Evolutionary conservation across 2,113 vertebrate genomes (phyloP).

Genomic region (Cercopithecus mona): DNA sequence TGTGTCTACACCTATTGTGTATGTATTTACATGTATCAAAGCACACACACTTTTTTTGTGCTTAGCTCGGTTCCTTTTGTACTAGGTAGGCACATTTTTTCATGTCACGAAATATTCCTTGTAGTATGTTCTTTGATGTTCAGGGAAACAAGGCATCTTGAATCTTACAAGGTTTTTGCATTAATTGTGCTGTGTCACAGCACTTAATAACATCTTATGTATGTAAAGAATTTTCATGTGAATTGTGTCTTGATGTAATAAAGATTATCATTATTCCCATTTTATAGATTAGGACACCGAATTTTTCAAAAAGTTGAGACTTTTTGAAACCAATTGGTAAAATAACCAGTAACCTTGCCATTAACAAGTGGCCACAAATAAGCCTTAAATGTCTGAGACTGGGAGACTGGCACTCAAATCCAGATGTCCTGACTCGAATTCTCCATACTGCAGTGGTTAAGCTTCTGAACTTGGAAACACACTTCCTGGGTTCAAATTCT

Average conservation of each 20-base stretch:
- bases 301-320: not conserved
- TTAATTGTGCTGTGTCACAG: not conserved
- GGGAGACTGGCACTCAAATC: not conserved
- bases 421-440: not conserved
- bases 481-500: not conserved
- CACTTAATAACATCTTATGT: not conserved
- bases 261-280: not conserved
- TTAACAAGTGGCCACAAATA: not conserved
- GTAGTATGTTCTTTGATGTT: not conserved
- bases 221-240: not conserved
- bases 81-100: not conserved
- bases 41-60: not conserved
- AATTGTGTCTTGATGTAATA: not conserved
- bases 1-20: not conserved
- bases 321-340: not conserved
- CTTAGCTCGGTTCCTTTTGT: not conserved
- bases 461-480: not conserved
- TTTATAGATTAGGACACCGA: not conserved
- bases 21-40: not conserved
- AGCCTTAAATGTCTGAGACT: not conserved
- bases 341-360: not conserved
- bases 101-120: not conserved
- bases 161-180: not conserved
- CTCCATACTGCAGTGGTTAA: not conserved
- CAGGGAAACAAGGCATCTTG: not conserved